phyloP scores from a whole-genome alignment of 1,140 invertebrate genomes.

The Camponotus floridanus region DNA sequence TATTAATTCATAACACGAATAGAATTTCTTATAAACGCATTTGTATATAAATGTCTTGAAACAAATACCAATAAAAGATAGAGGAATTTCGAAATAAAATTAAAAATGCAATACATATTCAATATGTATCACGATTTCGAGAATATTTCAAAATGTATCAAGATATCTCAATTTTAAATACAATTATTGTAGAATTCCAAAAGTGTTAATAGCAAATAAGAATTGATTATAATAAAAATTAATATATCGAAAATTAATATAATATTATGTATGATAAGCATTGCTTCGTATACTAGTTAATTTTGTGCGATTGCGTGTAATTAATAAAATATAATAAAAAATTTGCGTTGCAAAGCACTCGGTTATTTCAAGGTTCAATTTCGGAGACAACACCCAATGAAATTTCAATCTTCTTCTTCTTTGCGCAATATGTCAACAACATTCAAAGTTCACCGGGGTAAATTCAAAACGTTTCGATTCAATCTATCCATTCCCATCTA shows the following conservation, averaged over 20 bases:
- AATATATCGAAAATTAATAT: neutral
- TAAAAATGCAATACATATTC: neutral
- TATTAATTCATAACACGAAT: neutral
- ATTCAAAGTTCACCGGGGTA: neutral
- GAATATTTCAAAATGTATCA: neutral
- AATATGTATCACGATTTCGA: too few species aligned
- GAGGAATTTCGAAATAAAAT: neutral
- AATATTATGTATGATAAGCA: neutral
- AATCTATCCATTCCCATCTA: conserved; percentile 40
- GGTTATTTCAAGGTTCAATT: neutral
- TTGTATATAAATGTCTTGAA: neutral
- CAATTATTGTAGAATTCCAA: neutral
- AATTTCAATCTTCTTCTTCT: conserved; percentile 5
- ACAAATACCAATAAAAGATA: neutral
- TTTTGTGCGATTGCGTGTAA: neutral
- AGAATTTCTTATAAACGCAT: too few species aligned
- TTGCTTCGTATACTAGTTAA: neutral
- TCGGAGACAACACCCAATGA: neutral
- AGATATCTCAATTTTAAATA: neutral
- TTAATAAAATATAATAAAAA: conserved; percentile 5
- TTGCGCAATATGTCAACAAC: neutral
- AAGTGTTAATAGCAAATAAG: too few species aligned
- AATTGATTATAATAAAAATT: conserved; percentile 14
- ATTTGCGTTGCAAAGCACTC: neutral
- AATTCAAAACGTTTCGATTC: conserved; percentile 51